phyloP scores from a whole-genome alignment of 64 coral and sea anemone species.

The Catalaphyllia jardinei region DNA sequence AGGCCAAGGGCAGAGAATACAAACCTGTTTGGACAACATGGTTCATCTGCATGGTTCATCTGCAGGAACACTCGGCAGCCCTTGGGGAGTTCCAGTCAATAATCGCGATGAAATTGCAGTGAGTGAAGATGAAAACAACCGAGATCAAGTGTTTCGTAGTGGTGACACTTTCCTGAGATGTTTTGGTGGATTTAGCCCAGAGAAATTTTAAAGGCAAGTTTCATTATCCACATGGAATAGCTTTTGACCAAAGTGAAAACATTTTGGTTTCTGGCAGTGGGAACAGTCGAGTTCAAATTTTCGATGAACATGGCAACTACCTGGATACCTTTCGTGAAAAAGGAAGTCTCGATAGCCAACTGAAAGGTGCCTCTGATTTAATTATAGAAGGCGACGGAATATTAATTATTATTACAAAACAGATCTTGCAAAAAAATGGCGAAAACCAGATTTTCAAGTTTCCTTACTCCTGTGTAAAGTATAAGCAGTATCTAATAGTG shows the following conservation, averaged over 20 bases:
- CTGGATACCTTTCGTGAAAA: too few relatives aligned
- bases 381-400: background rate
- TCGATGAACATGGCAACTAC: too few relatives aligned
- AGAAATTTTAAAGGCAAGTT: constrained; percentile 17
- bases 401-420: constrained; percentile 25
- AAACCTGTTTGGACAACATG: constrained; percentile 7
- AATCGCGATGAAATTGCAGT: constrained; percentile 32
- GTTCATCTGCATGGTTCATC: background rate
- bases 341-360: too few relatives aligned
- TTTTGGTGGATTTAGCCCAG: constrained; percentile 5
- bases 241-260: background rate
- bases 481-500: constrained; percentile 27
- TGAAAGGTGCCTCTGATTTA: too few relatives aligned
- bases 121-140: background rate
- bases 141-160: constrained; percentile 9
- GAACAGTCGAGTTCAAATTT: too few relatives aligned
- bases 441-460: background rate
- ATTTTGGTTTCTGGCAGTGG: background rate
- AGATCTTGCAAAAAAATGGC: constrained; percentile 6
- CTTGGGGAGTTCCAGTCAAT: constrained; percentile 49
- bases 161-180: background rate
- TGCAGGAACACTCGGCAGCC: background rate
- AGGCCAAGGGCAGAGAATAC: constrained; percentile 25
- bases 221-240: background rate
- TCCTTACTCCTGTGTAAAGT: constrained; percentile 21